Base-by-base conservation (phyloP, 2,888 invertebrate genomes). In the Mayetiola destructor region DNA sequence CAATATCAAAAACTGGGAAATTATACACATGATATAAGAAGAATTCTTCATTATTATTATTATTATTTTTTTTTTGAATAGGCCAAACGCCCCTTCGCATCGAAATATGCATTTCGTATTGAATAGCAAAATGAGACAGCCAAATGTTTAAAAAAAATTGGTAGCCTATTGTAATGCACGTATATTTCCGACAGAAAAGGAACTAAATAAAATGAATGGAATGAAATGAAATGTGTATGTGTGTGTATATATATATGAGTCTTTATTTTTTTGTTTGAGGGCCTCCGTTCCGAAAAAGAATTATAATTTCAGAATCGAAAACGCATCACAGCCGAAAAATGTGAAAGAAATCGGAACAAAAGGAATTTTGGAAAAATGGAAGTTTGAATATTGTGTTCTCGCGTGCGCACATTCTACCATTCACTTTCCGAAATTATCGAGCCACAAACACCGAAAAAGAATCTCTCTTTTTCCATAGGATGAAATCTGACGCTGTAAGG, bases 351-450 rank as follows among this genome's bases (percentile, higher is more conserved):
- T 27, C 48, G 48, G 48, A 48, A 48, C 48, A 48, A 48, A 48
- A 48, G 27, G 48, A 48, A 48, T 48, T 48, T 48, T 16, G 29
- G 48, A 48, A 48, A 48, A 48, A 48, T 48, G 48, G 48, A 48
- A 48, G 48, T 27, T 27, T 48, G n/a, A 48, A 48, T 48, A 48
- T 48, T 48, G 27, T 48, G 27, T 48, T 48, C 48, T 23, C 48
- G 48, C 27, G 39, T 10, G 48, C 48, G 16, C 27, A 48, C 29
- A n/a, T 16, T 27, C 27, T 18, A 10, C 27, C 48, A 48, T 27
- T 48, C 14, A 42, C 23, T 42, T 23, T 21, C 10, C 2, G 23
- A 12, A 14, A 21, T 8, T 21, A 10, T 2, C 42, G 27, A 14
- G n/a, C 32, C 32, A n/a, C 6, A 16, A n/a, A 48, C 3, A 10